These are phyloP conservation scores for Amaurobius ferox DNA, from an alignment of 2,888 invertebrate genomes.

Conservation along the genomic window DNA sequence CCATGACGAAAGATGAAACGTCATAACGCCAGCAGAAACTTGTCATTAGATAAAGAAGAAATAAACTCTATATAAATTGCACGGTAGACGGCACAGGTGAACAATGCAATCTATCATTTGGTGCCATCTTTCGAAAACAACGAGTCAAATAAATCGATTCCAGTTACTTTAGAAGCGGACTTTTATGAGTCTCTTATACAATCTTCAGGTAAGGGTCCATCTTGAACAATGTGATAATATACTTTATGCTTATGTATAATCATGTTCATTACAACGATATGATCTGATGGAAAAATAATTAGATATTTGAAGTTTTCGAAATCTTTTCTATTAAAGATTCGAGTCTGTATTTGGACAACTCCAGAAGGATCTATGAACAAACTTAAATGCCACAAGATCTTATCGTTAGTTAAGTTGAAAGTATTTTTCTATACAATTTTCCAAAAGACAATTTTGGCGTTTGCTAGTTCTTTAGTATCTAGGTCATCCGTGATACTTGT, in stretches of 20 bases:
- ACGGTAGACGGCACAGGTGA: too few species aligned
- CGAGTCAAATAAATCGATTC: too few species aligned
- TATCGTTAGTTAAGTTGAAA: not conserved
- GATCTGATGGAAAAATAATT: not conserved
- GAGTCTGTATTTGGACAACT: not conserved
- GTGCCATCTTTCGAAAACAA: too few species aligned
- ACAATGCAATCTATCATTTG: too few species aligned
- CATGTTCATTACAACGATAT: not conserved
- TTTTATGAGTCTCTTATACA: too few species aligned
- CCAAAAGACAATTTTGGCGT: not conserved
- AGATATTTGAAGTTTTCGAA: not conserved
- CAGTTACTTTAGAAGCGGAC: too few species aligned
- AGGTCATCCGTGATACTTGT: not conserved
- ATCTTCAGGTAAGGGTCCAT: too few species aligned
- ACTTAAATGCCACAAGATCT: not conserved
- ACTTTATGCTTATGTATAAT: not conserved
- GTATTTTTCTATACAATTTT: not conserved
- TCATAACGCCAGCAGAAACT: too few species aligned
- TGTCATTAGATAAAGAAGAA: too few species aligned
- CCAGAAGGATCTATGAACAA: not conserved
- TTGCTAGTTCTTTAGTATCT: not conserved
- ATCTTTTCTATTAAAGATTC: not conserved
- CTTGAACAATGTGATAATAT: too few species aligned
- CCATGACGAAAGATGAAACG: too few species aligned
- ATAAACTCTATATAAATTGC: too few species aligned